Conservation (phyloP, 2,888 invertebrate species). For the Acleris cristana region DNA sequence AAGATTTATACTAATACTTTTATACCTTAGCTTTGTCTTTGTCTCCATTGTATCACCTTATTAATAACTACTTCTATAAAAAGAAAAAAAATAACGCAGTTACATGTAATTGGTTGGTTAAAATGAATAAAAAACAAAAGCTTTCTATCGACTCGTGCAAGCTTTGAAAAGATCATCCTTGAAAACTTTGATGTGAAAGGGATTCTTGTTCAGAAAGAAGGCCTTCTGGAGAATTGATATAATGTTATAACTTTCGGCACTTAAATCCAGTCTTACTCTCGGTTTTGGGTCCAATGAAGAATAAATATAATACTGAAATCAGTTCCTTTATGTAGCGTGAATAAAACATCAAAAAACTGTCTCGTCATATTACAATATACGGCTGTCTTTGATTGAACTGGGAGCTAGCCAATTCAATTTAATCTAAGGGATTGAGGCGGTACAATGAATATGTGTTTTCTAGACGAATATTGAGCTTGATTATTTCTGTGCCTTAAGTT, state of each 20-base stretch:
- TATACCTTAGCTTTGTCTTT: no score
- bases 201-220: slow-evolving; percentile 50
- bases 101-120: neutral
- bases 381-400: no score
- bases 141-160: slow-evolving; percentile 39
- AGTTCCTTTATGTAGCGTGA: slow-evolving; percentile 6
- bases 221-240: slow-evolving; percentile 35
- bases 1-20: no score
- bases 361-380: no score
- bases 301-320: slow-evolving; percentile 13
- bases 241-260: slow-evolving; percentile 26
- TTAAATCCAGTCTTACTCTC: slow-evolving; percentile 25
- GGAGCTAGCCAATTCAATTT: no score
- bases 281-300: slow-evolving; percentile 20
- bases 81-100: no score
- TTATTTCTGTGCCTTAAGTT: no score
- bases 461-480: no score
- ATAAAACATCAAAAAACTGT: neutral
- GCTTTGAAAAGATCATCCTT: slow-evolving; percentile 54
- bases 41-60: no score
- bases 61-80: no score
- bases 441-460: no score
- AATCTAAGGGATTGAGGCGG: no score
- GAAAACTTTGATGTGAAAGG: slow-evolving; percentile 52
- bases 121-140: neutral